These are phyloP conservation scores for Alauda arvensis DNA, from an alignment of 2,797 vertebrate species.

Conservation along the genomic window DNA sequence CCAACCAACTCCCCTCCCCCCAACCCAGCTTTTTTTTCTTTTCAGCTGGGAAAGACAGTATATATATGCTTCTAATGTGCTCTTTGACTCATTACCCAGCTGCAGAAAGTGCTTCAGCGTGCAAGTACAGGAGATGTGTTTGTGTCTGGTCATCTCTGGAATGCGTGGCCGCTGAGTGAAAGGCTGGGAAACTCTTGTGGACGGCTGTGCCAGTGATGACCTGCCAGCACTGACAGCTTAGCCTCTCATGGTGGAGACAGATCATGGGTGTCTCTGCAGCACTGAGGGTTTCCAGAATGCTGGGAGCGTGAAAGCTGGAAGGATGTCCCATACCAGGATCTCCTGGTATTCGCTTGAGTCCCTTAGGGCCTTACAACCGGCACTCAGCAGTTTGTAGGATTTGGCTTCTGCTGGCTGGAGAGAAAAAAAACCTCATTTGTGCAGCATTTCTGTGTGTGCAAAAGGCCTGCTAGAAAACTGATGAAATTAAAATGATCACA, in stretches of 20 bases:
- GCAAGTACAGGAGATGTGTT: constrained; percentile 27
- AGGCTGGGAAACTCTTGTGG: not conserved
- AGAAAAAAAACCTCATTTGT: not conserved
- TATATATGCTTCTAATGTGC: not conserved
- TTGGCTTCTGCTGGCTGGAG: not conserved
- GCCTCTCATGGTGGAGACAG: not conserved
- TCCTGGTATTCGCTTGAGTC: not conserved
- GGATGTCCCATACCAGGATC: not conserved
- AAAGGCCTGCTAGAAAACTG: constrained; percentile 3
- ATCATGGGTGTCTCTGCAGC: not conserved
- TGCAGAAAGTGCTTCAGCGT: constrained; percentile 11
- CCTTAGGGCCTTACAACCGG: not conserved
- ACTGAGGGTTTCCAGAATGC: not conserved
- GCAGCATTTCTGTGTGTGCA: not conserved
- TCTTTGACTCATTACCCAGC: not conserved
- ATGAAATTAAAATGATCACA: constrained; percentile 36
- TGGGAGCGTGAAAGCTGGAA: not conserved
- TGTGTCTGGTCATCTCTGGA: constrained; percentile 53
- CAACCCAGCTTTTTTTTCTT: not conserved
- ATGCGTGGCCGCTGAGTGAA: not conserved
- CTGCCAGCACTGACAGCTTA: not conserved
- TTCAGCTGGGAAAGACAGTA: not conserved
- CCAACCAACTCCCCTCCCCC: not conserved
- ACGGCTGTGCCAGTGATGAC: not conserved
- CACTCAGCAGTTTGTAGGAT: not conserved